A percentile compares a stretch with the other conserved stretches of the same genome.
These are phyloP conservation scores for Odontothrips loti DNA, from an alignment of 2,888 invertebrate species.

Conservation along the genomic window DNA sequence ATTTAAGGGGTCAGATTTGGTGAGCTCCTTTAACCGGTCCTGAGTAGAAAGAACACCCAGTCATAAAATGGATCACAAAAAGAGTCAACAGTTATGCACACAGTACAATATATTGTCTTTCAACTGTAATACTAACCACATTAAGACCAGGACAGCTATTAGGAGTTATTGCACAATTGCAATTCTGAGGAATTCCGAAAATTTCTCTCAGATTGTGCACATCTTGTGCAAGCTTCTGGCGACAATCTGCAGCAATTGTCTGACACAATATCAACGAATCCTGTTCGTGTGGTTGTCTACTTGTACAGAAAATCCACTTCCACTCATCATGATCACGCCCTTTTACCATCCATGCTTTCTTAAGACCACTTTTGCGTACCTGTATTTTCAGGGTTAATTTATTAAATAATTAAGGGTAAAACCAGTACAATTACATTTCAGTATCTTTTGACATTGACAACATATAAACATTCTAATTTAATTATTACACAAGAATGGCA, in stretches of 20 bases:
- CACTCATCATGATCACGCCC: conserved; percentile 65
- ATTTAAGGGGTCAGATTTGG: not conserved
- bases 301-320: conserved; percentile 84
- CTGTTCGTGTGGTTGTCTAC: conserved; percentile 71
- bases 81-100: not conserved
- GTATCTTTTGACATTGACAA: too few species aligned
- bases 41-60: not conserved
- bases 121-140: not conserved
- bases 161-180: not conserved
- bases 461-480: not conserved
- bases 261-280: conserved; percentile 85
- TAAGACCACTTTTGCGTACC: conserved; percentile 61
- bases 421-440: too few species aligned
- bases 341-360: conserved; percentile 54
- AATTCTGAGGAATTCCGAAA: not conserved
- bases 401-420: too few species aligned
- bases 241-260: conserved; percentile 85
- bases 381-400: conserved; percentile 41
- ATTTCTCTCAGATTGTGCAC: conserved; percentile 33
- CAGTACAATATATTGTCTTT: not conserved
- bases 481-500: not conserved
- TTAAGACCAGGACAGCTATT: not conserved
- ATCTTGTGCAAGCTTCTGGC: conserved; percentile 49
- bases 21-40: not conserved
- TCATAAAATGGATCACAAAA: not conserved